phyloP scores from a whole-genome alignment of 1,140 invertebrate genomes.

The Leptinotarsa texana region DNA sequence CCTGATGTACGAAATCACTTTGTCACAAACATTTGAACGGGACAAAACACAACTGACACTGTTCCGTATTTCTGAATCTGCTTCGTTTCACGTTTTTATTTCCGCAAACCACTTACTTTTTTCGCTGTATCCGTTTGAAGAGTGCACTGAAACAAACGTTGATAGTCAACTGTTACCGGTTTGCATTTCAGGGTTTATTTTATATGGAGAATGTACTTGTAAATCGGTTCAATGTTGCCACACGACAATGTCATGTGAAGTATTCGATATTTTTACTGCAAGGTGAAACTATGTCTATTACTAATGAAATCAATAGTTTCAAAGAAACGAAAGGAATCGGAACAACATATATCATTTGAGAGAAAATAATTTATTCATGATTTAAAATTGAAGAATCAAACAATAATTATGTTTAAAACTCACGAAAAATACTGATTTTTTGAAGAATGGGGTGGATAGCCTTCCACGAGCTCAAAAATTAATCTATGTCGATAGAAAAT shows the following conservation, averaged over 20 bases:
- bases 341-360: too few relatives aligned
- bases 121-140: not conserved
- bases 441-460: too few relatives aligned
- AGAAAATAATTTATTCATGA: too few relatives aligned
- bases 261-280: too few relatives aligned
- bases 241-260: not conserved
- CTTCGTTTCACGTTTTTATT: not conserved
- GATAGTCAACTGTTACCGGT: not conserved
- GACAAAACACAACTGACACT: not conserved
- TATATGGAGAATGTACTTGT: not conserved
- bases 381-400: too few relatives aligned
- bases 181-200: not conserved
- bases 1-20: not conserved
- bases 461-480: too few relatives aligned
- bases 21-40: not conserved
- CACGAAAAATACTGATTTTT: too few relatives aligned
- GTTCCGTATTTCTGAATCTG: not conserved
- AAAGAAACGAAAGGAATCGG: too few relatives aligned
- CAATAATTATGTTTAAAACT: too few relatives aligned
- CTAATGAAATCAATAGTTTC: too few relatives aligned
- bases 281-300: too few relatives aligned
- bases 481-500: too few relatives aligned
- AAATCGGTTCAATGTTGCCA: not conserved
- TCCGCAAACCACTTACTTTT: conserved; percentile 1
- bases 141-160: not conserved